phyloP scores from a whole-genome alignment of 2,888 invertebrate species.

The Tenthredo distinguenda region DNA sequence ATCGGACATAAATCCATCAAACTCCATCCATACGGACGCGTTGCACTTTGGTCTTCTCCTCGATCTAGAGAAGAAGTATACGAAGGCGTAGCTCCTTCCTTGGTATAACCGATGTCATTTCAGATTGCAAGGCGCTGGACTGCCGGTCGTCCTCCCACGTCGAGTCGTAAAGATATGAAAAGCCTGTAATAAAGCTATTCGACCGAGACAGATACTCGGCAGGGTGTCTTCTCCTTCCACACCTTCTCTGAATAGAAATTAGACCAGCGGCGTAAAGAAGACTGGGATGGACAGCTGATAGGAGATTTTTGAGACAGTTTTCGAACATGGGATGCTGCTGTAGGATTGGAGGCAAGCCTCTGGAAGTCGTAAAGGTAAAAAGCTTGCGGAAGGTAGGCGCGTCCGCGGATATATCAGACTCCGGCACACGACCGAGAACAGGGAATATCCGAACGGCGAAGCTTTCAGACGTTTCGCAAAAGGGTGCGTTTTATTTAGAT shows the following conservation, averaged over 20 bases:
- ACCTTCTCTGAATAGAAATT: background rate
- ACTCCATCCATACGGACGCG: background rate
- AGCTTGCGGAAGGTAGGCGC: background rate
- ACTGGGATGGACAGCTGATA: background rate
- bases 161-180: slow-evolving; percentile 14
- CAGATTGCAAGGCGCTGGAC: slow-evolving; percentile 2
- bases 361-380: slow-evolving; percentile 25
- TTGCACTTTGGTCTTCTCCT: background rate
- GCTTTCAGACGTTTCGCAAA: slow-evolving; percentile 37
- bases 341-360: background rate
- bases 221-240: background rate
- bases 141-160: background rate
- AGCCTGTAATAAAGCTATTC: background rate
- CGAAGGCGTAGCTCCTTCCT: background rate
- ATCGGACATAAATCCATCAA: background rate
- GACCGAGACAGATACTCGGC: background rate
- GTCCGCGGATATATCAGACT: background rate
- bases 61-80: background rate
- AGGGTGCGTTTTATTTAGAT: slow-evolving; percentile 57
- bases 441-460: background rate
- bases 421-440: background rate
- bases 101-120: slow-evolving; percentile 8
- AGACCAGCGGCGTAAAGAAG: background rate
- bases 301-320: background rate
- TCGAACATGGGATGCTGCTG: background rate